These are phyloP conservation scores for Limenitis camilla DNA, from an alignment of 2,888 invertebrate genomes.

Conservation along the genomic window DNA sequence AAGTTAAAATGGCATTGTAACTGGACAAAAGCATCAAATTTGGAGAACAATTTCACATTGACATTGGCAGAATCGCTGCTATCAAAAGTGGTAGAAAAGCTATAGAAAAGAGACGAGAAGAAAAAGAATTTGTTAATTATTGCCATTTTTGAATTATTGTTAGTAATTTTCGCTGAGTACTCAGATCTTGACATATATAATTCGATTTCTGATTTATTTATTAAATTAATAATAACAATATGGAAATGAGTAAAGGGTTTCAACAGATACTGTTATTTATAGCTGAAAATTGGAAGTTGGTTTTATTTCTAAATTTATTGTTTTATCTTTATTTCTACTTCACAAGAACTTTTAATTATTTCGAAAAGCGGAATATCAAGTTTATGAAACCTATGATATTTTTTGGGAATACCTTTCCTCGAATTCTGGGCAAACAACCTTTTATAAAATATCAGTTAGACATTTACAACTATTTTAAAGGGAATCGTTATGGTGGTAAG, in stretches of 20 bases:
- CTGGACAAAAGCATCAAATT: too few relatives aligned
- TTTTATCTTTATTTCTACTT: conserved; percentile 55
- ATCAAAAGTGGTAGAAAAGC: too few relatives aligned
- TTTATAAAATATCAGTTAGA: conserved; percentile 64
- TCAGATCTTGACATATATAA: too few relatives aligned
- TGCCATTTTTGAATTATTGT: too few relatives aligned
- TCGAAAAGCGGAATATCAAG: conserved; percentile 60
- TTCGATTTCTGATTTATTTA: too few relatives aligned
- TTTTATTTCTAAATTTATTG: conserved; percentile 42
- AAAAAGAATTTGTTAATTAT: too few relatives aligned
- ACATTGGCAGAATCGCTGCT: too few relatives aligned
- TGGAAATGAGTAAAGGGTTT: conserved; percentile 6
- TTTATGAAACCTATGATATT: conserved; percentile 61
- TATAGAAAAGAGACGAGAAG: too few relatives aligned
- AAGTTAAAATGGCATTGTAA: too few relatives aligned
- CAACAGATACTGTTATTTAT: conserved; percentile 35
- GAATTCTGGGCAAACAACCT: conserved; percentile 54
- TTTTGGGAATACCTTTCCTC: conserved; percentile 64
- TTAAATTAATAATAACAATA: background rate
- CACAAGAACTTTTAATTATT: conserved; percentile 61
- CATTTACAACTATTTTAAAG: conserved; percentile 63
- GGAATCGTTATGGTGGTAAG: conserved; percentile 63
- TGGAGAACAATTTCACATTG: too few relatives aligned
- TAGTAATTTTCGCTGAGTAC: too few relatives aligned
- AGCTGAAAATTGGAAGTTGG: conserved; percentile 51